These are phyloP conservation scores for Phortica okadai DNA, from an alignment of 2,888 invertebrate genomes.

Conservation along the genomic window DNA sequence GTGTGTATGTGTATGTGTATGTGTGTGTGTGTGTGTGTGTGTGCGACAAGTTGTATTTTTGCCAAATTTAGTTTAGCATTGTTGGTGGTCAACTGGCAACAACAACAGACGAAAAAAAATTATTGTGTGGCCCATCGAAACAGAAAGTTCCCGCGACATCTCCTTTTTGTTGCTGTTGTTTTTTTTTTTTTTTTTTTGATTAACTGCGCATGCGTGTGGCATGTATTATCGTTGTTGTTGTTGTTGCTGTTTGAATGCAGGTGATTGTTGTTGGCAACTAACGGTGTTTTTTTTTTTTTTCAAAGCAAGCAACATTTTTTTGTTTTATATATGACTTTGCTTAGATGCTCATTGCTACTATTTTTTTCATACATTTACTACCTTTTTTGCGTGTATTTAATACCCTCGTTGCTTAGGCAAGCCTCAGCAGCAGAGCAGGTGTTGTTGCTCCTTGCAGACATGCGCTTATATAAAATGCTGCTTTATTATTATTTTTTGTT, in stretches of 20 bases:
- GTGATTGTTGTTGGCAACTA: conserved; percentile 10
- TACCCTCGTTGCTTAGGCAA: conserved; percentile 32
- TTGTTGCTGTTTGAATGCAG: neutral
- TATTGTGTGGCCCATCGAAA: conserved; percentile 25
- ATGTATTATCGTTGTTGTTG: conserved; percentile 18
- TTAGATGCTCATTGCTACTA: neutral
- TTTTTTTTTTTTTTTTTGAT: conserved; percentile 13
- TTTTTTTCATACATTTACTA: neutral
- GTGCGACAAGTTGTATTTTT: conserved; percentile 10
- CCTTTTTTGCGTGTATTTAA: neutral
- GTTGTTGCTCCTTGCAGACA: neutral
- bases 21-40: conserved; percentile 10
- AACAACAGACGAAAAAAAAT: neutral
- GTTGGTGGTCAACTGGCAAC: conserved; percentile 21
- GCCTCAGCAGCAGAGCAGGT: conserved; percentile 50
- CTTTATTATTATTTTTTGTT: neutral
- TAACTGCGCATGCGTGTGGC: conserved; percentile 31
- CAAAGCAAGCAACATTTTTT: conserved; percentile 55
- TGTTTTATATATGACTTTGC: conserved; percentile 36
- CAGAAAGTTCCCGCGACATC: conserved; percentile 21
- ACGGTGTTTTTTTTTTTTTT: neutral
- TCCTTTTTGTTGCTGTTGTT: neutral
- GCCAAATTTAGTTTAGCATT: conserved; percentile 25
- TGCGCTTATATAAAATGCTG: conserved; percentile 4
- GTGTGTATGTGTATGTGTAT: neutral